Evolutionary conservation across 1,140 invertebrate species (phyloP), one percentile per base, ranked within the genome.

Genomic region (Dermatophagoides farinae): DNA sequence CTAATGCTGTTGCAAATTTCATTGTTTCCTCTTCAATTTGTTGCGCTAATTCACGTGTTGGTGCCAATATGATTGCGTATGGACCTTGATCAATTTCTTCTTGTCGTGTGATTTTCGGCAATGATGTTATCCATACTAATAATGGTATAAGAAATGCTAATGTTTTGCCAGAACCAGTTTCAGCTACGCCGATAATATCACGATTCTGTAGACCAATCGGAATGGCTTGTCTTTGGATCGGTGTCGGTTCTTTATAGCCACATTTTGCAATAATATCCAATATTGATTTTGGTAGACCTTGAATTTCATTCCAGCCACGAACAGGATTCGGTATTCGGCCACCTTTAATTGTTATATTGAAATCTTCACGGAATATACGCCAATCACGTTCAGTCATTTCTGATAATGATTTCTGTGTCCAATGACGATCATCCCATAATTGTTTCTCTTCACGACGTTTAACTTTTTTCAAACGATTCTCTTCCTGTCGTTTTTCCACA

Each of bases 381-480:
- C 96, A 99, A 77, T 99, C 96, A 70, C 96, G 78, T 70, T 99
- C 93, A 11, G 86, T 92, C 96, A 99, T 99, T 74, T 98, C 91
- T 54, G 84, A 80, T 0, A 84, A 69, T 12, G 81, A 79, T 73
- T 99, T 99, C 67, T 98, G 90, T 18, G 84, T 86, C 96, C 96
- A 99, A 73, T 99, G 95, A 25, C 96, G 79, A 70, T 98, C 93
- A 75, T 98, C 95, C 86, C 88, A 97, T 69, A 90, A 87, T 70
- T 97, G 90, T 74, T 98, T 97, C 63, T 96, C 91, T 76, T 97
- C 92, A 71, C 88, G 90, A 67, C 85, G 83, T 67, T 90, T 89
- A 1, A 93, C 82, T 73, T 92, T 95, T 68, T 92, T 93, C 50
- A 97, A 73, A 46, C 91, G 79, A 64, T 88, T 80, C 77, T 89